Conservation (phyloP, 1,140 invertebrate genomes). For the Vanessa tameamea region DNA sequence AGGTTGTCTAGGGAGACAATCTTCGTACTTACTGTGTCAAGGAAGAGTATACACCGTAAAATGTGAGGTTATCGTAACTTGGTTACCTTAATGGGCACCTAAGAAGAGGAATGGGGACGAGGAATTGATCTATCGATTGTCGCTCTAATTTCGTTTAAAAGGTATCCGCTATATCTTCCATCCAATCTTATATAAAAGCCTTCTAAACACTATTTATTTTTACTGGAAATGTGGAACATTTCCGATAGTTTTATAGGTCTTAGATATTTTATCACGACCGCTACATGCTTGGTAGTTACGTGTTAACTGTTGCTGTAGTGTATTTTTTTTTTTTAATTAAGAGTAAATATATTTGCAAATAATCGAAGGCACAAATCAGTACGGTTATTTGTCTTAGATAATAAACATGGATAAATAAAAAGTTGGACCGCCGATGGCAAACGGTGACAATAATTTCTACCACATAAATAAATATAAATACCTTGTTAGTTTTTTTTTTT, state of each 20-base stretch:
- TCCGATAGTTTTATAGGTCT: background rate
- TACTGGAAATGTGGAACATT: background rate
- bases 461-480: no score
- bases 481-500: no score
- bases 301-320: no score
- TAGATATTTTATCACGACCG: no score
- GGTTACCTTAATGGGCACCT: conserved; percentile 38
- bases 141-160: conserved; percentile 29
- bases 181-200: conserved; percentile 1
- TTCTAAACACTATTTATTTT: conserved; percentile 3
- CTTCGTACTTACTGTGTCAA: conserved; percentile 7
- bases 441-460: no score
- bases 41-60: conserved; percentile 34
- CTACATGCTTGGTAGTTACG: no score
- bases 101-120: conserved; percentile 33
- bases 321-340: no score
- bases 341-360: no score
- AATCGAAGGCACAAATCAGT: no score
- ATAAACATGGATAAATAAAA: no score
- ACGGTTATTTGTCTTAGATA: no score
- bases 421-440: no score
- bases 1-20: conserved; percentile 6
- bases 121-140: conserved; percentile 37
- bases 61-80: conserved; percentile 36
- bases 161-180: conserved; percentile 9